Base-by-base conservation (phyloP, 2,797 vertebrate genomes). In the Thalassophryne amazonica region DNA sequence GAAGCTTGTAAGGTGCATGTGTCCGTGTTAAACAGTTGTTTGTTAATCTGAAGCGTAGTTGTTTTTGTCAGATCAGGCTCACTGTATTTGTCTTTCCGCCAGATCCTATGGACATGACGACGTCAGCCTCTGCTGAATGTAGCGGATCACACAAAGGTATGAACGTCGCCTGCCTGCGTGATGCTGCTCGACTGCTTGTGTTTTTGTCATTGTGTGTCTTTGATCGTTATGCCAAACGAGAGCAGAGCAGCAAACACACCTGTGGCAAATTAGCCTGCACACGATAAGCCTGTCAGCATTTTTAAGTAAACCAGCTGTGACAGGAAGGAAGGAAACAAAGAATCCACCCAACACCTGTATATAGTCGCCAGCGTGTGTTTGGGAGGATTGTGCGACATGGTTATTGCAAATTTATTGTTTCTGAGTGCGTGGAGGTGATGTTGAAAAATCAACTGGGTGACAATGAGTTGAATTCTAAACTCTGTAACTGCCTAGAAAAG, bases 61-160 rank as follows among this genome's bases (percentile, higher is more conserved):
- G 4, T 25, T 25, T 2, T 38, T 35, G 22, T 20, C 31, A 33
- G 46, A 42, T 54, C 7, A 9, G n/a, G n/a, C 18, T 16, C 6
- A 2, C 13, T 30, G 10, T 46, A 19, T 46, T 9, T 11, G 43
- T 46, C 21, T 40, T 33, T 60, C 34, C 6, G 17, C 34, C 70
- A 88, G 87, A 88, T 76, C 79, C 83, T 16, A 15, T 68, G 52
- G 83, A 85, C 13, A 30, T 61, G 4, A 86, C 63, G 56, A 70
- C 69, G 1, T 66, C 66, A 1, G 34, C 65, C 49, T 69, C 87
- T 1, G 82, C 80, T 2, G 92, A 92, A 38, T 83, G 92, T 92
- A 89, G 75, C 69, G 17, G 66, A 18, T 53, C 58, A 20, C 72
- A 72, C 15, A 81, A 77, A 86, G 83, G 86, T 88, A 71, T 0